These are phyloP conservation scores for Trematomus loennbergii DNA, from an alignment of 2,113 vertebrate genomes.

Conservation along the genomic window DNA sequence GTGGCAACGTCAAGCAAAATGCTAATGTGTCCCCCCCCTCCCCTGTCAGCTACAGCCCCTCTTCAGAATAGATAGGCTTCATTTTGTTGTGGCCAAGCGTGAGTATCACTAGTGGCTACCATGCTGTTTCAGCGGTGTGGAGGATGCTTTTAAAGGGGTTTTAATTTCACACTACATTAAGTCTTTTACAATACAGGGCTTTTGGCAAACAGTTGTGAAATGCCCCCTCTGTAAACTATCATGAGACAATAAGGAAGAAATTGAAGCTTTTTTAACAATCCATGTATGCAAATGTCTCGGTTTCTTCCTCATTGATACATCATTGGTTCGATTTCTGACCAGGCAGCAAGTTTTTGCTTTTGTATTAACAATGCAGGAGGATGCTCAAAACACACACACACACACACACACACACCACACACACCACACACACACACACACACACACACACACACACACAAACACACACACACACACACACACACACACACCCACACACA, in stretches of 20 bases:
- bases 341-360: conserved; percentile 23
- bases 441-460: too few species aligned
- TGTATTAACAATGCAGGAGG: conserved; percentile 5
- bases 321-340: conserved; percentile 34
- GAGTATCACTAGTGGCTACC: conserved; percentile 70
- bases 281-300: conserved; percentile 22
- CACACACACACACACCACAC: too few species aligned
- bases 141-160: conserved; percentile 67
- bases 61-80: conserved; percentile 64
- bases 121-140: conserved; percentile 63
- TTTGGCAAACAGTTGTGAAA: conserved; percentile 69
- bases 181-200: conserved; percentile 72
- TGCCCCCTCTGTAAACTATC: conserved; percentile 65
- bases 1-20: neutral
- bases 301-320: conserved; percentile 29
- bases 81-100: conserved; percentile 71
- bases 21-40: neutral
- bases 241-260: conserved; percentile 56
- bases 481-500: neutral
- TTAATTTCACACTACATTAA: conserved; percentile 83
- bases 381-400: neutral
- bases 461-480: too few species aligned
- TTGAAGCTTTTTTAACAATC: conserved; percentile 13
- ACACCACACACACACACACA: too few species aligned
- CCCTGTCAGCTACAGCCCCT: conserved; percentile 63